Base-by-base conservation (phyloP, 1,140 invertebrate species). In the Papilio polytes region DNA sequence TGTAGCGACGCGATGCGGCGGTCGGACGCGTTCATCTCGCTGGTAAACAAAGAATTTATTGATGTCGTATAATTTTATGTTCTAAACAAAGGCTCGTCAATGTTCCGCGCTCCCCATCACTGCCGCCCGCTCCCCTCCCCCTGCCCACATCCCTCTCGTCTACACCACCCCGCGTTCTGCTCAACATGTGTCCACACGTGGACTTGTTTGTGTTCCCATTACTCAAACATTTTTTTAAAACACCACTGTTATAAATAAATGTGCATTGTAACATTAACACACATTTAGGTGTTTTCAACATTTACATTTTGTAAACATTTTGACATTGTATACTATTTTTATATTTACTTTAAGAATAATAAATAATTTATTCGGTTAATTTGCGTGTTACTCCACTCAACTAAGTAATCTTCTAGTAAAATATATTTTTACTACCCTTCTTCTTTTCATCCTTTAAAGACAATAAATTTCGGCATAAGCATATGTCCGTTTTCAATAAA, bases 1-100 rank as follows among this genome's bases (percentile, higher is more conserved):
- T 88, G 81, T 82, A 36, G 63, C 83, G 66, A 79, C 73, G 81
- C 85, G 85, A 78, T 73, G 81, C 81, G 74, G 83, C 84, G 82
- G 85, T 89, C 84, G 83, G 84, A 87, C 86, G 84, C 85, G 85
- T 88, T 89, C 87, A 89, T 91, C 90, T 92, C 89, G 90, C 85
- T 85, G 80, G 90, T 94, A 93, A 93, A 94, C 91, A 94, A 88
- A 91, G 88, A 91, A 93, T 94, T 94, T 94, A 94, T 93, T 87
- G 88, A 86, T 89, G 91, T 93, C 92, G 92, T 94, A 94, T 94
- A 94, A 94, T 93, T 94, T 94, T 91, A 94, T 94, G 90, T 90
- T 91, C 89, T 93, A 94, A 94, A 94, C 93, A 94, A 94, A 94
- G 90, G 88, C 87, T 89, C 89, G 89, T 92, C 85, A 86, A 85